Evolutionary conservation across 2,888 invertebrate genomes (phyloP), one percentile per base, ranked within the genome.

Genomic region (Dasypogon diadema): DNA sequence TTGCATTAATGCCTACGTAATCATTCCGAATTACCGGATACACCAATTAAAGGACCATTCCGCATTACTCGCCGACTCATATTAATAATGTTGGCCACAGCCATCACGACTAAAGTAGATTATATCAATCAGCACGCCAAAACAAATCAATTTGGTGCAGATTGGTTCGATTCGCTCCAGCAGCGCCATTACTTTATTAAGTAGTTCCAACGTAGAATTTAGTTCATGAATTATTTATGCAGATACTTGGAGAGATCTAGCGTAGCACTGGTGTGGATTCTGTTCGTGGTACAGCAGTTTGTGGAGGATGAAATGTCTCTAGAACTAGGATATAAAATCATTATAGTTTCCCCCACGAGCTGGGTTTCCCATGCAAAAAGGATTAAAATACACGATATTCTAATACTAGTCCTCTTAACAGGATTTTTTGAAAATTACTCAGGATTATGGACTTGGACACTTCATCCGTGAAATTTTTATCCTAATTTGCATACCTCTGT

Each of bases 121-220:
- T 70, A 70, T 54, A 37, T 70, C 70, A 70, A 70, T 70, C 70
- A 30, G 70, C 54, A 54, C 70, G 16, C 34, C 26, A 46, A 54
- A 70, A 70, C 70, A 70, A 70, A 70, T 70, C 70, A 70, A 54
- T 34, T 70, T 54, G 70, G 42, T 46, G 65, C 46, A 46, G 65
- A 65, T 65, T 46, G 65, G 65, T 65, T 46, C 46, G 65, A 46
- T 48, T 24, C 26, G 65, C 14, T 46, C 46, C 60, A 12, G 24
- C 24, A 37, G 26, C 48, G 46, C 22, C 22, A 24, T 14, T 65
- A 46, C 65, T 65, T 65, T 24, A 65, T 65, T 65, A 65, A 65
- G 46, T 21, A 22, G 65, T 37, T 48, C 26, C 46, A 14, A 65
- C n/a, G 46, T 12, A 22, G 24, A 21, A 65, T 65, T 48, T 37